phyloP scores from a whole-genome alignment of 2,113 vertebrate species.

The Gavia stellata region DNA sequence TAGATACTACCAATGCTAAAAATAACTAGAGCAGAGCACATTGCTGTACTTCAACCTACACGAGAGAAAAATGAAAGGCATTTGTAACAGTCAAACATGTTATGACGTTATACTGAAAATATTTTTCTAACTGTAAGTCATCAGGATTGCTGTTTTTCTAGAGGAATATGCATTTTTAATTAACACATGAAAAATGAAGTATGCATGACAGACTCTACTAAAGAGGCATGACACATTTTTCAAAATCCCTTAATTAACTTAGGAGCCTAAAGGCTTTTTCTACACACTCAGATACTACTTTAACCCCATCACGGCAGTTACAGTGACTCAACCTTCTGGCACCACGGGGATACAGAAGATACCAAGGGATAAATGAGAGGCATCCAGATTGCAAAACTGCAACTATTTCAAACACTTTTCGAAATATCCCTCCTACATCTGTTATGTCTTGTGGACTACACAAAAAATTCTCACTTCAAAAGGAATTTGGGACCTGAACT shows the following conservation, averaged over 20 bases:
- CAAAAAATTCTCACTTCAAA: background rate
- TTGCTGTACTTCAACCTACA: background rate
- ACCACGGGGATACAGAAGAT: rapidly evolving
- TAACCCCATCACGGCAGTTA: rapidly evolving
- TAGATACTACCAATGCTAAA: rapidly evolving
- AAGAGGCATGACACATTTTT: background rate
- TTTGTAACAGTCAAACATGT: background rate
- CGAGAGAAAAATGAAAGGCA: background rate
- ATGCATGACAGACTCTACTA: background rate
- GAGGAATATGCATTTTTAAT: background rate
- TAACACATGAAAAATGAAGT: background rate
- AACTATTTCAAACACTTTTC: rapidly evolving
- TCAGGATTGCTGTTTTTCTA: background rate
- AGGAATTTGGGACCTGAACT: rapidly evolving
- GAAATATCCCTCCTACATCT: rapidly evolving
- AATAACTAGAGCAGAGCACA: background rate
- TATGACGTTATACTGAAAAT: background rate
- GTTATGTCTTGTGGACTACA: rapidly evolving
- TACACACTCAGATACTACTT: background rate
- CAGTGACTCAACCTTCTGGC: background rate
- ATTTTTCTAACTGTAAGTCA: background rate
- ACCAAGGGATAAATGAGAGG: background rate
- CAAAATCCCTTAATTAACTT: background rate
- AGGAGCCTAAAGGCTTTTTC: background rate
- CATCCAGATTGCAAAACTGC: rapidly evolving